These are phyloP conservation scores for Quadriops clusia DNA, from an alignment of 2,888 invertebrate species.

Conservation along the genomic window DNA sequence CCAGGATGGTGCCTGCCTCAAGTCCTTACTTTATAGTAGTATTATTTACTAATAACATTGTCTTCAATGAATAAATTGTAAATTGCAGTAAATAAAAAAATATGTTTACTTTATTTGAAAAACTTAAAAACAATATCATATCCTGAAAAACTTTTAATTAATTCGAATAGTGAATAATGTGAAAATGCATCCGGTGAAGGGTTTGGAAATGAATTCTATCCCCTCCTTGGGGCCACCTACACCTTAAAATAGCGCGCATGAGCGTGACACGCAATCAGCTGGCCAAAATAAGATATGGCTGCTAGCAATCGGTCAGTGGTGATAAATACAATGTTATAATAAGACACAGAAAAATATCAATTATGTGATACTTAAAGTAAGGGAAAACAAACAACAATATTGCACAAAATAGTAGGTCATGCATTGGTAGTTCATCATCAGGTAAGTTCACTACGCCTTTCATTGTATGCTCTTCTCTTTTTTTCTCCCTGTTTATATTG, in stretches of 20 bases:
- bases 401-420: conserved; percentile 16
- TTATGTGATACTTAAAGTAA: conserved; percentile 21
- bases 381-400: conserved; percentile 16
- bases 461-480: conserved; percentile 7
- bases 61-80: too few species aligned
- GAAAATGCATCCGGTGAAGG: too few species aligned
- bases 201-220: too few species aligned
- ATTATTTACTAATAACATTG: too few species aligned
- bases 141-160: too few species aligned
- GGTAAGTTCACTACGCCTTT: conserved; percentile 11
- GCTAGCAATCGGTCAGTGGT: conserved; percentile 29
- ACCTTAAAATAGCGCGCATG: conserved; percentile 12
- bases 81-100: too few species aligned
- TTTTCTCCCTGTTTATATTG: conserved; percentile 13
- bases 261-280: conserved; percentile 25
- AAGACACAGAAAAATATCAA: conserved; percentile 17
- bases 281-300: conserved; percentile 26
- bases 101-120: too few species aligned
- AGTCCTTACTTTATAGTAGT: too few species aligned
- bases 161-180: too few species aligned
- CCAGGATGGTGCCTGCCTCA: too few species aligned
- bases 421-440: conserved; percentile 13
- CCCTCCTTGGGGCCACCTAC: conserved; percentile 12
- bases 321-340: conserved; percentile 17
- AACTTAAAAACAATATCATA: too few species aligned